Evolutionary conservation across 1,140 invertebrate genomes (phyloP).

Genomic region (Centruroides vittatus): DNA sequence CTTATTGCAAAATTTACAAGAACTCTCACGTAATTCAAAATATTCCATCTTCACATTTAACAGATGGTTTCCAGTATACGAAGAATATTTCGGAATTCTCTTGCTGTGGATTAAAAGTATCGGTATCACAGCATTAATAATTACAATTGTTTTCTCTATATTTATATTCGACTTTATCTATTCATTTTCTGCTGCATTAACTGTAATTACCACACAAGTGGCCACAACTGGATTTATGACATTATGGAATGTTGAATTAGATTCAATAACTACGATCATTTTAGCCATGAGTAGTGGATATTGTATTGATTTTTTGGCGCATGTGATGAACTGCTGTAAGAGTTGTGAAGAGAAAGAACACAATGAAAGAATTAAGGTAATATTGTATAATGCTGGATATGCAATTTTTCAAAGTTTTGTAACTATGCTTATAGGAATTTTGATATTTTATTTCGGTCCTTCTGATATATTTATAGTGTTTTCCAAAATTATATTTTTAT

Average conservation of each 20-base stretch:
- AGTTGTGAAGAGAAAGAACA: slow-evolving; percentile 39
- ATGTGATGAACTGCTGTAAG: slow-evolving; percentile 93
- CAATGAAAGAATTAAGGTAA: slow-evolving; percentile 61
- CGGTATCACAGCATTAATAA: no score
- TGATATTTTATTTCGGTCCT: slow-evolving; percentile 68
- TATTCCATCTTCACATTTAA: no score
- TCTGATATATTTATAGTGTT: slow-evolving; percentile 94
- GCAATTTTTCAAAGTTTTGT: slow-evolving; percentile 87
- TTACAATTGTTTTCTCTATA: no score
- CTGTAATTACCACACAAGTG: slow-evolving; percentile 82
- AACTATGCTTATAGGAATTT: slow-evolving; percentile 78
- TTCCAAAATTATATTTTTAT: slow-evolving; percentile 94
- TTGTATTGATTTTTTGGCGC: slow-evolving; percentile 91
- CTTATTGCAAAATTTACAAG: slow-evolving; percentile 32
- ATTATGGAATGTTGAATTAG: slow-evolving; percentile 82
- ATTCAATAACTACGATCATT: slow-evolving; percentile 96
- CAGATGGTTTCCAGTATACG: no score
- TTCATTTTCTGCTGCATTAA: slow-evolving; percentile 74
- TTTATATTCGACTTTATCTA: no score
- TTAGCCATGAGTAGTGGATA: slow-evolving; percentile 97
- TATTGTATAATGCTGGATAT: slow-evolving; percentile 72
- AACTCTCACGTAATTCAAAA: no score
- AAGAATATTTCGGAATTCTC: no score
- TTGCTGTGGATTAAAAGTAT: no score
- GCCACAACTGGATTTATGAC: slow-evolving; percentile 94